Evolutionary conservation across 2,797 vertebrate species (phyloP).

Genomic region (Alectoris magna): DNA sequence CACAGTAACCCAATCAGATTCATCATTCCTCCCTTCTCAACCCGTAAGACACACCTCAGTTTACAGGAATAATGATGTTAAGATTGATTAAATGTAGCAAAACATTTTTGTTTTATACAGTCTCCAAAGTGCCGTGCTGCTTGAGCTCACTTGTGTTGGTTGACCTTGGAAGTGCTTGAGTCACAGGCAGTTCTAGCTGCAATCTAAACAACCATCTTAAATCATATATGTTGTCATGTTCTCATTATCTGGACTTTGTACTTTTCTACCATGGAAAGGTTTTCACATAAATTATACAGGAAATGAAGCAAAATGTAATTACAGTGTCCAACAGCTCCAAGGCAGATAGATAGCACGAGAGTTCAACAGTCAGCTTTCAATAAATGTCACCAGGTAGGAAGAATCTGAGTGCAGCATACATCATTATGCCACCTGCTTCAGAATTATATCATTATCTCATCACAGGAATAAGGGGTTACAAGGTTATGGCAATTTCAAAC

Average conservation of each 20-base stretch:
- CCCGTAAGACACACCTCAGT: background rate
- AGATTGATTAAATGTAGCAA: background rate
- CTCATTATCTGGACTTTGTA: constrained; percentile 47
- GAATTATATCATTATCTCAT: constrained; percentile 24
- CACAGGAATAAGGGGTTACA: constrained; percentile 9
- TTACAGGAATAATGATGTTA: background rate
- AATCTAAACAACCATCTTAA: constrained; percentile 42
- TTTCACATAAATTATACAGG: constrained; percentile 72
- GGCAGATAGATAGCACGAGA: constrained; percentile 47
- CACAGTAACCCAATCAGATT: background rate
- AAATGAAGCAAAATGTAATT: constrained; percentile 78
- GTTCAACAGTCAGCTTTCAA: constrained; percentile 56
- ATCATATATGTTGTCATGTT: constrained; percentile 29
- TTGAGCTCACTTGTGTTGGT: background rate
- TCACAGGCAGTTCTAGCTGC: background rate
- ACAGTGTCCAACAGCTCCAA: constrained; percentile 33
- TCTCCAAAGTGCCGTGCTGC: background rate
- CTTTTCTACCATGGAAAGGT: constrained; percentile 16
- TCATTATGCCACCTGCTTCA: constrained; percentile 2
- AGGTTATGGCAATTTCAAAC: constrained; percentile 31
- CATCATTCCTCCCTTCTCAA: background rate
- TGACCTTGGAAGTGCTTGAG: constrained; percentile 58
- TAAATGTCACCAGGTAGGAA: constrained; percentile 55
- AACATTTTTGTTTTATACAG: background rate
- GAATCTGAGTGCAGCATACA: constrained; percentile 26